phyloP scores from a whole-genome alignment of 2,888 invertebrate genomes.

The Palloptera scutellata region DNA sequence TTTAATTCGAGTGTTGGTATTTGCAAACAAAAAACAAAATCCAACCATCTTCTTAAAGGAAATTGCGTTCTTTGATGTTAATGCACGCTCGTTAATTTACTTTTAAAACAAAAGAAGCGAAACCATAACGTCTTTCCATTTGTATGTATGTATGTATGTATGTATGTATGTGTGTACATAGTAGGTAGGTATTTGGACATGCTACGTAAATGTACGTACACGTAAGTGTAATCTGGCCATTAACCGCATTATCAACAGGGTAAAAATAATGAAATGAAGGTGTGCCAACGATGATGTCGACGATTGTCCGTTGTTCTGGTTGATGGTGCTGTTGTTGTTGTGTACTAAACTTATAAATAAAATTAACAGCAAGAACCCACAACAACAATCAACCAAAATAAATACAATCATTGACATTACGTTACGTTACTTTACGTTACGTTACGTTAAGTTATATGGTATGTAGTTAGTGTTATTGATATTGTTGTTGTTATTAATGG shows the following conservation, averaged over 20 bases:
- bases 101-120: too few relatives aligned
- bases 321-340: too few relatives aligned
- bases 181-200: too few relatives aligned
- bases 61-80: not conserved
- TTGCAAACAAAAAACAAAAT: not conserved
- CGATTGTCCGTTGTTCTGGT: too few relatives aligned
- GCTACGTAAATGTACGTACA: too few relatives aligned
- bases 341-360: slow-evolving; percentile 52
- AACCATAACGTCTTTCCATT: too few relatives aligned
- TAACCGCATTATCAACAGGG: slow-evolving; percentile 30
- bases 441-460: slow-evolving; percentile 18
- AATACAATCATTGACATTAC: not conserved
- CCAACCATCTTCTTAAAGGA: not conserved
- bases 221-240: slow-evolving; percentile 42
- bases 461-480: slow-evolving; percentile 28
- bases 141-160: too few relatives aligned
- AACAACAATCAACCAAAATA: slow-evolving; percentile 19
- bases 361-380: slow-evolving; percentile 46
- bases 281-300: slow-evolving; percentile 43
- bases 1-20: slow-evolving; percentile 3
- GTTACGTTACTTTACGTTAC: slow-evolving; percentile 3
- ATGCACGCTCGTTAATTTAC: too few relatives aligned
- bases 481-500: slow-evolving; percentile 53
- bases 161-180: too few relatives aligned
- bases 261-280: slow-evolving; percentile 31